phyloP scores from a whole-genome alignment of 2,888 invertebrate species.

The Pseudococcus viburni region DNA sequence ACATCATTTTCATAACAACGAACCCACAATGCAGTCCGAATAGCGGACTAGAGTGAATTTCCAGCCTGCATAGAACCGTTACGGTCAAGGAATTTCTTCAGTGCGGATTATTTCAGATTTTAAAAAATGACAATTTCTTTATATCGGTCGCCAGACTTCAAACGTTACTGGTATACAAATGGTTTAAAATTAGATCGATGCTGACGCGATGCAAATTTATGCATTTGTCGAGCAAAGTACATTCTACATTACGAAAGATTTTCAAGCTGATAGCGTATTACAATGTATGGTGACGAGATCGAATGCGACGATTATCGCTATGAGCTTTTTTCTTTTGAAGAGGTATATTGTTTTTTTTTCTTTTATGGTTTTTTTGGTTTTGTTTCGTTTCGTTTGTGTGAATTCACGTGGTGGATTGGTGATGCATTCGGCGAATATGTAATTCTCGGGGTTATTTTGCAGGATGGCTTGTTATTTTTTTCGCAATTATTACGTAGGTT shows the following conservation, averaged over 20 bases:
- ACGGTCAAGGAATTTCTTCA: slow-evolving; percentile 22
- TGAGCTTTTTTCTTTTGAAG: background rate
- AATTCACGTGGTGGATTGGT: slow-evolving; percentile 1
- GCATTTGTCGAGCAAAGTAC: background rate
- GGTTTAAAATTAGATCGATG: background rate
- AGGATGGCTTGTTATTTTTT: too few relatives aligned
- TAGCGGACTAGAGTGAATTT: background rate
- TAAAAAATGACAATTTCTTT: slow-evolving; percentile 2
- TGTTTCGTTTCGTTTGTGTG: background rate
- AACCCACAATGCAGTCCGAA: background rate
- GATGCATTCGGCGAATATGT: background rate
- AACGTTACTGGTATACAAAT: background rate
- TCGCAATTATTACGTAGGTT: too few relatives aligned
- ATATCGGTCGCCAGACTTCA: background rate
- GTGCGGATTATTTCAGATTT: background rate
- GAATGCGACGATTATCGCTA: background rate
- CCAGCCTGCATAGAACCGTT: background rate
- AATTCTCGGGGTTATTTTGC: background rate
- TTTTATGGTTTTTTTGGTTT: too few relatives aligned
- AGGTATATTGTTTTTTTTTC: background rate
- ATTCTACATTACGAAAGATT: slow-evolving; percentile 4
- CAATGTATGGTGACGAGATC: background rate
- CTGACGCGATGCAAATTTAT: background rate
- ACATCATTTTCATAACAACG: slow-evolving; percentile 25
- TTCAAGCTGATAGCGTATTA: background rate